These are phyloP conservation scores for Brachionus rotundiformis DNA, from an alignment of 1,140 invertebrate genomes.

Conservation along the genomic window DNA sequence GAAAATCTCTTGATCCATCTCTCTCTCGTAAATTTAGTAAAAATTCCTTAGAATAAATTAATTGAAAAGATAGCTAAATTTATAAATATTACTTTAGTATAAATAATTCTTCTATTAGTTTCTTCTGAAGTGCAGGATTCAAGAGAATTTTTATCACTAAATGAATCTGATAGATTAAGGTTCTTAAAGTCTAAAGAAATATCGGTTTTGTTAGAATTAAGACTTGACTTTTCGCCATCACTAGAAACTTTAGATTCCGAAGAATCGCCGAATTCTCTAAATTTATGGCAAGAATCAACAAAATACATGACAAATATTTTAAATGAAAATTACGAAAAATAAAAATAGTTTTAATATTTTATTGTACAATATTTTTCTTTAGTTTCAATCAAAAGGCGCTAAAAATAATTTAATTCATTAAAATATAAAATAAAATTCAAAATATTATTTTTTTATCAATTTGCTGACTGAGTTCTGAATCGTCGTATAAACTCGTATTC, in stretches of 20 bases:
- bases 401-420: conserved; percentile 5
- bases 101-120: conserved; percentile 8
- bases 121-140: background rate
- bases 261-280: background rate
- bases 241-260: background rate
- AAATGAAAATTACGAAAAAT: background rate
- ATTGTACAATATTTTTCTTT: background rate
- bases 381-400: conserved; percentile 39
- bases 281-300: background rate
- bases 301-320: background rate
- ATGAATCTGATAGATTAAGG: background rate
- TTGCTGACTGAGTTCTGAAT: conserved; percentile 28
- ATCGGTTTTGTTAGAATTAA: conserved; percentile 4
- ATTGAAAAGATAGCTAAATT: background rate
- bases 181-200: background rate
- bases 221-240: background rate
- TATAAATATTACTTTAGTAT: conserved; percentile 8
- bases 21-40: background rate
- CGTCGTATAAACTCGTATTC: conserved; percentile 44
- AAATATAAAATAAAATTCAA: conserved; percentile 37
- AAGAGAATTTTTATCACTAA: background rate
- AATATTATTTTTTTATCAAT: conserved; percentile 9
- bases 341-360: background rate
- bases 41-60: background rate
- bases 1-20: background rate